phyloP scores from a whole-genome alignment of 2,113 vertebrate genomes.

The Lycaon pictus region DNA sequence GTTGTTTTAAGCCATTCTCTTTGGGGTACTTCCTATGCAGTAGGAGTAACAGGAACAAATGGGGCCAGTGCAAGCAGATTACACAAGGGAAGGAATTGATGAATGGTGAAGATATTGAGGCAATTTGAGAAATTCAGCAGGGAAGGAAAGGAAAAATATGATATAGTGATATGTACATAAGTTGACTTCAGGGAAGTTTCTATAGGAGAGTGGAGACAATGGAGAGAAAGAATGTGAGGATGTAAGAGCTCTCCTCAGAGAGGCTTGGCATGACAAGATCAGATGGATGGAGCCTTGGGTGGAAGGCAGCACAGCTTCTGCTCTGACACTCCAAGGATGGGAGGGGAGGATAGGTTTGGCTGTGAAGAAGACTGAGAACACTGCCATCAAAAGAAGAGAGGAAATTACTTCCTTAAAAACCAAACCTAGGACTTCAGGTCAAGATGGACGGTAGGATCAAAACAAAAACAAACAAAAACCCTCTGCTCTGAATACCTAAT shows the following conservation, averaged over 20 bases:
- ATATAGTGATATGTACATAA: neutral
- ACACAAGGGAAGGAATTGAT: neutral
- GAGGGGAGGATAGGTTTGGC: neutral
- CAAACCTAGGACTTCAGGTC: neutral
- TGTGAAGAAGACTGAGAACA: neutral
- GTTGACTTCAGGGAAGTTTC: neutral
- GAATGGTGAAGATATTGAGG: neutral
- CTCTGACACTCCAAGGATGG: neutral
- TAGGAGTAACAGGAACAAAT: neutral
- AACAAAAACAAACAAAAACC: neutral
- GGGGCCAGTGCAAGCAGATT: neutral
- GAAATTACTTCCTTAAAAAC: neutral
- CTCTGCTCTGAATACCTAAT: neutral
- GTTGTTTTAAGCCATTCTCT: neutral
- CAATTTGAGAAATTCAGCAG: neutral
- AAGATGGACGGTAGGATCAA: neutral
- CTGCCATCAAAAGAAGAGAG: neutral
- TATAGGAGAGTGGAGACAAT: neutral
- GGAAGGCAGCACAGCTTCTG: neutral
- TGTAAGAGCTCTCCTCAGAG: neutral
- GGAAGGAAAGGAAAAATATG: neutral
- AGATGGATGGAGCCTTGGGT: neutral
- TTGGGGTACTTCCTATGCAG: neutral
- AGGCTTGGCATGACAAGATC: neutral
- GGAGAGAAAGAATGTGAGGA: neutral